phyloP scores from a whole-genome alignment of 1,140 invertebrate genomes.

The Drosophila yakuba region DNA sequence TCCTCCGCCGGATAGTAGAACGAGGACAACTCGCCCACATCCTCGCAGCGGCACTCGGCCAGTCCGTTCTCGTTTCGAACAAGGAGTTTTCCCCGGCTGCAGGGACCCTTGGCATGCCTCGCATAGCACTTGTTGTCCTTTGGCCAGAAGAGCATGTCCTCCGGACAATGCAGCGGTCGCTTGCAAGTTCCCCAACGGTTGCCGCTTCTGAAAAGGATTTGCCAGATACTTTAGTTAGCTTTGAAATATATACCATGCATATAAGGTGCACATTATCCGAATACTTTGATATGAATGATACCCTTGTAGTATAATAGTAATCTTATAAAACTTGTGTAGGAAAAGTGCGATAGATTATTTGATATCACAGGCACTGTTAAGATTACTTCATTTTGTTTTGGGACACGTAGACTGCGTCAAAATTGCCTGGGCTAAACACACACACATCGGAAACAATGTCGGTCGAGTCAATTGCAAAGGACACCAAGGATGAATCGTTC shows the following conservation, averaged over 20 bases:
- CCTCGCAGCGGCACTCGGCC: constrained; percentile 86
- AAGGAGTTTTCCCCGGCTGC: constrained; percentile 89
- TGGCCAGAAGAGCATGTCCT: constrained; percentile 89
- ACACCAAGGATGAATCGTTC: neutral
- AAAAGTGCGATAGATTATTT: too few species aligned
- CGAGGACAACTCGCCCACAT: constrained; percentile 84
- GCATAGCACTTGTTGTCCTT: constrained; percentile 90
- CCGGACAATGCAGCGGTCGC: constrained; percentile 86
- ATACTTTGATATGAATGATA: too few species aligned
- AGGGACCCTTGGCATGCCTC: constrained; percentile 89
- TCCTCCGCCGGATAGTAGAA: constrained; percentile 86
- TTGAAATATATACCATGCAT: too few species aligned
- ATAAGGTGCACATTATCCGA: too few species aligned
- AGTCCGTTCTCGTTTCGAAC: constrained; percentile 86
- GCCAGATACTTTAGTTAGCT: neutral
- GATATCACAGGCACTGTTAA: too few species aligned
- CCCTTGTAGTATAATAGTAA: too few species aligned
- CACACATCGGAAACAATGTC: constrained; percentile 3
- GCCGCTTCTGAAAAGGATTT: constrained; percentile 34
- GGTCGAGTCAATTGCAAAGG: neutral
- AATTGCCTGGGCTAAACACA: constrained; percentile 1
- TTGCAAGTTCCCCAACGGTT: constrained; percentile 89
- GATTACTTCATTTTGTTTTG: neutral
- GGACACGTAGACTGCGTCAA: neutral
- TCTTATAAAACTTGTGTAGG: too few species aligned